Base-by-base conservation (phyloP, 2,797 vertebrate genomes). In the Alectoris magna region DNA sequence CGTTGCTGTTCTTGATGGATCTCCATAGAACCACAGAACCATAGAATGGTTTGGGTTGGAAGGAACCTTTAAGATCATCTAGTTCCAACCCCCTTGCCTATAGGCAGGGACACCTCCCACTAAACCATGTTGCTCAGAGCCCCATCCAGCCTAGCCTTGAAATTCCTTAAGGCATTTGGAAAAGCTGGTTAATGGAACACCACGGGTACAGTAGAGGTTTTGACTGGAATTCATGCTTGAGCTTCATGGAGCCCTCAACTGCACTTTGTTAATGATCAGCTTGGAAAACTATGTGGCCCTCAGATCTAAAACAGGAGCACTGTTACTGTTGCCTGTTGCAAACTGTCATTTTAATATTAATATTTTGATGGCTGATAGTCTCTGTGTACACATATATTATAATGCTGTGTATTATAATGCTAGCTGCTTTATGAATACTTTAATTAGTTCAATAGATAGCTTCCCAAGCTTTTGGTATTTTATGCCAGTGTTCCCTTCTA, bases 161-260 rank as follows among this genome's bases (percentile, higher is more conserved):
- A 84, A 31, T 48, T n/a, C 31, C 68, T 74, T 70, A 76, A 87
- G 51, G 22, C 26, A 31, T 80, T 76, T 87, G 69, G 22, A 73
- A 73, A 79, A 64, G 3, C 3, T 74, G 29, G 82, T 67, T 27
- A 91, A 67, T 82, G 51, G 13, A 75, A 69, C 78, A 67, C 69
- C 67, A 72, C 23, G 72, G 11, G 11, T 76, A 31, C 27, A 68
- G 64, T 15, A 49, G 14, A 79, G 16, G 8, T 84, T 80, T 80
- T 77, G 48, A 53, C 44, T 64, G 41, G 79, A 88, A 58, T 58
- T 48, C 27, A n/a, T 58, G 9, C 46, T 66, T 48, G 23, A 78
- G n/a, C 12, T 86, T 10, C 66, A 66, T 0, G 0, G 38, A 84
- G 31, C n/a, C 26, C 56, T 82, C 64, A 81, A 17, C 0, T 0